Conservation (phyloP, 53 echinoderm and acorn worm species). For the Paracentrotus lividus region DNA sequence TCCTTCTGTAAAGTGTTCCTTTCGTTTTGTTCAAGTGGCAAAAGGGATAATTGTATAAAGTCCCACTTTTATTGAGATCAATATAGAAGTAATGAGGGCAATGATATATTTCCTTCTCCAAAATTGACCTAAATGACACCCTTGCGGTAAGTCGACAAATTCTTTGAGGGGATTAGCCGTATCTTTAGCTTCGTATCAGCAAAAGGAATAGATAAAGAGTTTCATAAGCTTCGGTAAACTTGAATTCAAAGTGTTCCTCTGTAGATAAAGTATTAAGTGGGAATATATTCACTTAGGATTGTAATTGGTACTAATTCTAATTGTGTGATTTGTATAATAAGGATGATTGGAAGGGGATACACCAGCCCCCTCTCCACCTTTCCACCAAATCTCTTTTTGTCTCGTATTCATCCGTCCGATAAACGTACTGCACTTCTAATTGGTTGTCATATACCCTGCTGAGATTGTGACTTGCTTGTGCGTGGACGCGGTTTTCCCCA, state of each 20-base stretch:
- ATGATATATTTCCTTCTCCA: background rate
- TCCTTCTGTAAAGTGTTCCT: background rate
- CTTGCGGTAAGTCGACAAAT: background rate
- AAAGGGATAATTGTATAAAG: background rate
- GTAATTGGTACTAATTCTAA: background rate
- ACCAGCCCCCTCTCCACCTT: background rate
- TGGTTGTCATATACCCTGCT: conserved; percentile 33
- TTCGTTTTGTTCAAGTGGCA: background rate
- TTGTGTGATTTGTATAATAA: background rate
- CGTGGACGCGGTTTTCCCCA: conserved; percentile 20
- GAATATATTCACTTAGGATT: background rate
- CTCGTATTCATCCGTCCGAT: conserved; percentile 22
- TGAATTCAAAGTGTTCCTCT: background rate
- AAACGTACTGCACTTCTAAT: background rate
- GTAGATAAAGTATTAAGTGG: background rate
- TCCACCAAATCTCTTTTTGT: background rate
- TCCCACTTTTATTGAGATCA: background rate
- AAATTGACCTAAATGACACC: background rate
- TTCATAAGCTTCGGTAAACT: background rate
- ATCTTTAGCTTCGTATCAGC: background rate
- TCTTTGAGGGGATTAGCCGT: background rate
- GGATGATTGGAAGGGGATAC: conserved; percentile 10
- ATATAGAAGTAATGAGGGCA: background rate
- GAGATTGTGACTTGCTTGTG: conserved; percentile 6
- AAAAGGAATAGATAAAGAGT: background rate